Base-by-base conservation (phyloP, 2,888 invertebrate genomes). In the Lamellibrachia columna region DNA sequence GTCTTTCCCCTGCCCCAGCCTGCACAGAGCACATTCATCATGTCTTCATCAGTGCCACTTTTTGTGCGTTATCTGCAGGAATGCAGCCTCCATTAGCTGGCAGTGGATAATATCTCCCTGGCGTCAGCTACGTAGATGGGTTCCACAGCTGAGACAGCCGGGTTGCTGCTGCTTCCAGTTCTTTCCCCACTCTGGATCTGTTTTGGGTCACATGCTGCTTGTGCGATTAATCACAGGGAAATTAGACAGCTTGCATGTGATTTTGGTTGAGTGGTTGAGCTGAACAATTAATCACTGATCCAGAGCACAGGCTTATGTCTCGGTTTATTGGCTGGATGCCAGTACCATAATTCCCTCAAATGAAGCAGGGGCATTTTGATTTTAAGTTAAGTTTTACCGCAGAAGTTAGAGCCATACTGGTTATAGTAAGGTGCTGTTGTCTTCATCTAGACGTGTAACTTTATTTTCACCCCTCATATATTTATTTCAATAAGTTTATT, bases 21-120 rank as follows among this genome's bases (percentile, higher is more conserved):
- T n/a, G n/a, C 22, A 22, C 75, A 15, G n/a, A n/a, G 75, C 22
- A 22, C 75, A 75, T 75, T 75, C 75, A 75, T 75, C 75, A 75
- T 75, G 75, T 75, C 75, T 75, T 75, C 75, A 75, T 75, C 75
- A 75, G 75, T 75, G 75, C 75, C 75, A 75, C 75, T 75, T 75
- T 75, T 75, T 75, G 75, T 22, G 75, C 22, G 40, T 75, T 75
- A 75, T 75, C 75, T 75, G 75, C 75, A 75, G 75, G 75, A 75
- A 75, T 75, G 75, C 75, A 11, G 22, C 75, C 75, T 75, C 75
- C 75, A 75, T 75, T 75, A 75, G 75, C 75, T 15, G 75, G 75
- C 75, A 75, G 75, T 75, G 75, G 75, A 22, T 75, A 22, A 75
- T 75, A n/a, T 75, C 75, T 75, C 75, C 22, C 22, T 75, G 75